These are phyloP conservation scores for Oconnorella tubifera DNA, from an alignment of 2,888 invertebrate genomes.

Conservation along the genomic window DNA sequence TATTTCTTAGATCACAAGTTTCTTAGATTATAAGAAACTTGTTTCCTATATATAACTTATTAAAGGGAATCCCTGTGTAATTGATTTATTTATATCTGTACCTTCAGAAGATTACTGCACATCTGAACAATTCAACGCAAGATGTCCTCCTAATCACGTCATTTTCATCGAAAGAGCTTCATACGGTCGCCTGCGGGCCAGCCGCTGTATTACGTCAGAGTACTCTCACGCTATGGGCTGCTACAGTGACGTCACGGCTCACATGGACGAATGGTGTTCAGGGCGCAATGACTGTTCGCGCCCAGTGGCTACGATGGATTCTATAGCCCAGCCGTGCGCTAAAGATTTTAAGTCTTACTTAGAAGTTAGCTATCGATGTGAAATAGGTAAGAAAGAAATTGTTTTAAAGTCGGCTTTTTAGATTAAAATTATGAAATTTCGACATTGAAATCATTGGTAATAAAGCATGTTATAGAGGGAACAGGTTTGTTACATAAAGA, in stretches of 20 bases:
- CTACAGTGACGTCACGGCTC: conserved; percentile 30
- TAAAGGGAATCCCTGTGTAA: no score
- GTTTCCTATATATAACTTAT: no score
- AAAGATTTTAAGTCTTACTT: conserved; percentile 36
- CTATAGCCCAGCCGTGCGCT: conserved; percentile 34
- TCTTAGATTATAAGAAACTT: no score
- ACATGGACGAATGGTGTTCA: conserved; percentile 27
- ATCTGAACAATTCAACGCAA: conserved; percentile 29
- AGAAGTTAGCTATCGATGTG: conserved; percentile 33
- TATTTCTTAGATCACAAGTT: no score
- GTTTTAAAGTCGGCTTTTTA: no score
- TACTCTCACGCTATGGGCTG: conserved; percentile 33
- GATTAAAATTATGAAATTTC: no score
- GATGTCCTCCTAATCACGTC: conserved; percentile 25
- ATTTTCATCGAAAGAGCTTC: conserved; percentile 28
- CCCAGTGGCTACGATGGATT: conserved; percentile 32
- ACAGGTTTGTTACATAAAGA: no score
- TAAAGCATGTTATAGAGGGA: no score
- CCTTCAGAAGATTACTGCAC: conserved; percentile 31
- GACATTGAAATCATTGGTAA: no score
- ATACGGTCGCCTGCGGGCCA: conserved; percentile 33
- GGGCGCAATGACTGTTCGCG: conserved; percentile 27
- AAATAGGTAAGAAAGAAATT: conserved; percentile 26
- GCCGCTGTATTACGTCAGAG: conserved; percentile 34
- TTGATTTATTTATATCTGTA: conserved; percentile 10